Conservation (phyloP, 2,888 invertebrate genomes). For the Cephus spinipes region DNA sequence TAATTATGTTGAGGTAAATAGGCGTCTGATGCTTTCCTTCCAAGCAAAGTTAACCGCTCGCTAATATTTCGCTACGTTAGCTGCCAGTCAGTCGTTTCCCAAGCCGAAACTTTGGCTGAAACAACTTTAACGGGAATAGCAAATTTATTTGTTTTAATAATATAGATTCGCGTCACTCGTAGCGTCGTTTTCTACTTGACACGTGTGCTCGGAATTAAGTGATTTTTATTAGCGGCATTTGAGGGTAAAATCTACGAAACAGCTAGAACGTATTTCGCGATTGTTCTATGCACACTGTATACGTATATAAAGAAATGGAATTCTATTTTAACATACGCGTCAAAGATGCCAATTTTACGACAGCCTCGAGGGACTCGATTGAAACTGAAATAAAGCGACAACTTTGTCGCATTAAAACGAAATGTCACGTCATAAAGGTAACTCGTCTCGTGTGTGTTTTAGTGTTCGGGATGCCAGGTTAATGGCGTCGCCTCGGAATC, state of each 20-base stretch:
- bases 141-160: neutral
- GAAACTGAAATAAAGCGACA: neutral
- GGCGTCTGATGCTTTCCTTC: slow-evolving; percentile 25
- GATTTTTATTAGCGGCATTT: neutral
- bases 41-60: neutral
- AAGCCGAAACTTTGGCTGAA: neutral
- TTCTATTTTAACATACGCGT: neutral
- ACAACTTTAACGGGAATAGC: neutral
- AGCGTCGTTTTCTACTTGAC: neutral
- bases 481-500: slow-evolving; percentile 38
- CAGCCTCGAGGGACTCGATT: neutral
- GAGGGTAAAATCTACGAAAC: neutral
- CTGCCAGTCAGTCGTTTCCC: neutral
- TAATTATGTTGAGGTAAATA: slow-evolving; percentile 37
- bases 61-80: neutral
- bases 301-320: no score
- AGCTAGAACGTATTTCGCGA: no score
- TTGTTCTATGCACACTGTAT: no score
- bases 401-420: neutral
- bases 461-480: slow-evolving; percentile 24
- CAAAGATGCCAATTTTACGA: neutral
- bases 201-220: neutral
- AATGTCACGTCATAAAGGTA: slow-evolving; percentile 7
- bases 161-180: neutral
- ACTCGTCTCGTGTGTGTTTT: slow-evolving; percentile 15